Base-by-base conservation (phyloP, 2,797 vertebrate species). In the Typhlichthys subterraneus region DNA sequence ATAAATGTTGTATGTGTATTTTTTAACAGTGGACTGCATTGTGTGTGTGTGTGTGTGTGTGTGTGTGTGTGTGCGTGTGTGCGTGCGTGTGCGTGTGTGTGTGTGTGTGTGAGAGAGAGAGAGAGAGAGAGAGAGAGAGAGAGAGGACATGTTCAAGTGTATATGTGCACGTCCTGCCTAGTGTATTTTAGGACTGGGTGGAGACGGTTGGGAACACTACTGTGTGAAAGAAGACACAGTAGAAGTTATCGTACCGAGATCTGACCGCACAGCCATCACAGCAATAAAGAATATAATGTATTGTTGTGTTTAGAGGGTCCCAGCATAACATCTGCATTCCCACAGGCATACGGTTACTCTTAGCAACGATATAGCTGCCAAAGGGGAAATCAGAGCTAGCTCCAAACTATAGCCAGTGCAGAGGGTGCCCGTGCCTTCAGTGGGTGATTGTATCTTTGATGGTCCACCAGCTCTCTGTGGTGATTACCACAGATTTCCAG, bases 181-280 rank as follows among this genome's bases (percentile, higher is more conserved):
- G 65, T 82, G 77, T 87, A 85, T 91, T 90, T 90, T 84, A 84
- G 78, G 82, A 81, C 66, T 79, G 88, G 88, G 87, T 87, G 86
- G 89, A 88, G 88, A 79, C 57, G 86, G 82, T 84, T 83, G 89
- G 85, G 72, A 77, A 72, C 81, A 59, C 53, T 63, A 67, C 68
- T 75, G 63, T 72, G 78, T 63, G 69, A 80, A 62, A 12, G 42
- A 55, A 31, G 31, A 31, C 50, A 60, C 51, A 80, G 63, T 72
- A 79, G 65, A 74, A 56, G 57, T 71, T 57, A 73, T 53, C 55
- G 69, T 61, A 78, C 50, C 63, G 46, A 55, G 2, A 57, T 61
- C 74, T 63, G 65, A 73, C 72, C 61, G 72, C 63, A 71, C 59
- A 57, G 52, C 55, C 53, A 61, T 70, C 69, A 33, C 42, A 65